Evolutionary conservation across 2,113 vertebrate species (phyloP), one percentile per base, ranked within the genome.

Genomic region (Setophaga kirtlandii): DNA sequence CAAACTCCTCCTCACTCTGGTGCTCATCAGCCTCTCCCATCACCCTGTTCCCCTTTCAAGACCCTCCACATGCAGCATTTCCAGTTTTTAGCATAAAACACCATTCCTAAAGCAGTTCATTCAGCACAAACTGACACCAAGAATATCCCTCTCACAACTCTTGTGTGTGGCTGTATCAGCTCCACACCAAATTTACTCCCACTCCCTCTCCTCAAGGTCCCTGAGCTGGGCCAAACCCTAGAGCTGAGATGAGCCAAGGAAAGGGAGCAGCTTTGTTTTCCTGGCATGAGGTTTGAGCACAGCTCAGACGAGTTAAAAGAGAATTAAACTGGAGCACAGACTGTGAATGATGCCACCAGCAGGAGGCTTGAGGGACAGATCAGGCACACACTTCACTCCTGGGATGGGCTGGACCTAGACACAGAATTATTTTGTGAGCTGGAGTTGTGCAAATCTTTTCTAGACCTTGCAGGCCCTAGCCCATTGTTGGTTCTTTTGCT

Each of bases 91-190:
- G 5, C 27, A 35, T 2, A 35, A 89, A 46, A 15, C 13, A 4
- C 11, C 15, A 2, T 30, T 46, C 44, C 31, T 27, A 22, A 19
- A 28, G 59, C 58, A 37, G 37, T 37, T 37, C 37, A 6, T 5
- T 46, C 37, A 44, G 59, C 28, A 11, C 68, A 75, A 37, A 21
- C 3, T 28, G 13, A 35, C 33, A 55, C 10, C 37, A 35, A 3
- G 37, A 46, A 1, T 5, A 2, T 8, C 14, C 19, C 39, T 42
- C 37, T 46, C 56, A 8, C 3, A n/a, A 1, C 11, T 8, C 6
- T 13, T 8, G 1, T 4, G 22, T 23, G 46, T 10, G 63, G 46
- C 67, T 65, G 11, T 1, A 7, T 12, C 33, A 80, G 47, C 28
- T 31, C 24, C 5, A 18, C n/a, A 22, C 19, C 39, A 46, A 28